Evolutionary conservation across 2,113 vertebrate species (phyloP).

Genomic region (Paedocypris sp.): DNA sequence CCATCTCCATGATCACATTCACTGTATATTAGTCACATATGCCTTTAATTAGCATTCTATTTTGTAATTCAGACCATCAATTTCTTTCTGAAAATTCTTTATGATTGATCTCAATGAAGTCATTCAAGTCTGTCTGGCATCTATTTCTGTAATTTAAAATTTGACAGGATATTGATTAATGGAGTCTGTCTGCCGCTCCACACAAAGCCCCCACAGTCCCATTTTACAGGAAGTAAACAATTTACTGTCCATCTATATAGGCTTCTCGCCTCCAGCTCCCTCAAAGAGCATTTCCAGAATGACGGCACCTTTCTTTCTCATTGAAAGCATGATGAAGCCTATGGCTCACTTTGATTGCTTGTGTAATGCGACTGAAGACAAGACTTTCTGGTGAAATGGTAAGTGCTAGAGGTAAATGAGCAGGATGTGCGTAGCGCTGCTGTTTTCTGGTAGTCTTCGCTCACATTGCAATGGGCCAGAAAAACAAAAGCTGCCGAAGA

Average conservation of each 20-base stretch:
- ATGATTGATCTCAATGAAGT: neutral
- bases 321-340: neutral
- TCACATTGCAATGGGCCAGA: conserved; percentile 5
- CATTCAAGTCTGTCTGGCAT: neutral
- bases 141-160: conserved; percentile 1
- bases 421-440: neutral
- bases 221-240: neutral
- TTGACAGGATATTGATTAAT: conserved; percentile 6
- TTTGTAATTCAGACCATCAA: too few species aligned
- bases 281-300: conserved; percentile 5
- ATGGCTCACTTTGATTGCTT: neutral
- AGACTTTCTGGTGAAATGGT: neutral
- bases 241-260: neutral
- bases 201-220: neutral
- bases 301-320: conserved; percentile 9
- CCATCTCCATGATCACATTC: too few species aligned
- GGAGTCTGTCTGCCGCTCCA: neutral
- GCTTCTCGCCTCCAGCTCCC: conserved; percentile 1
- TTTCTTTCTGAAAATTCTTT: neutral
- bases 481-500: conserved; percentile 9
- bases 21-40: too few species aligned
- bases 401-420: neutral
- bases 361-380: neutral
- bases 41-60: too few species aligned
- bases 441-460: neutral